Base-by-base conservation (phyloP, 2,797 vertebrate species). In the Emys orbicularis region DNA sequence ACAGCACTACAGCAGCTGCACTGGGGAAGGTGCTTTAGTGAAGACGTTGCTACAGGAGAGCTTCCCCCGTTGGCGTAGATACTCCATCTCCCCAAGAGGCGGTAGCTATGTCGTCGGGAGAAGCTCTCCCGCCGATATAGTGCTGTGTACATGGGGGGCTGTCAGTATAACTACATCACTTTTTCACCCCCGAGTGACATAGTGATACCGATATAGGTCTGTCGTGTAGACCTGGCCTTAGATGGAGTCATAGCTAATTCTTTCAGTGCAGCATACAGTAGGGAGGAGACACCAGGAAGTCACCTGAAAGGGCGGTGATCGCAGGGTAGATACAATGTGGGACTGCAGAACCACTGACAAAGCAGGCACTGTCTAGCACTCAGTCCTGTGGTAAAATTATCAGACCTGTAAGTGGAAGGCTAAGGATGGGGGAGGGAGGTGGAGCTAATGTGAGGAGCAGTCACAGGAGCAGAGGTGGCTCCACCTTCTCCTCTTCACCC, bases 401-500 rank as follows among this genome's bases (percentile, higher is more conserved):
- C 18, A 41, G 15, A 5, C 29, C 59, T 61, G 59, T 61, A 79
- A 57, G 25, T 41, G 59, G 19, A 44, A n/a, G 25, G 23, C 12
- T 86, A 61, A 84, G 47, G 2, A 1, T 65, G 37, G 3, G 54
- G 81, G 52, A 29, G 0, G 0, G 0, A 0, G 56, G 21, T 53
- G 61, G 81, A 74, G 76, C 29, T 57, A 81, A 53, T 12, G 3
- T 81, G 59, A 34, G 23, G 72, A 54, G 1, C 13, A 3, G 8
- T 41, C 44, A 0, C n/a, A 49, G 61, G 76, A 83, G 10, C 52
- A 50, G 47, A 79, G 57, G 80, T 12, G 56, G 27, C 47, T 21
- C 50, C 79, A 59, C 59, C 82, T 88, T 76, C 68, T 56, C 72
- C 29, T 68, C 47, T 57, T 44, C 25, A 7, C 44, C n/a, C 11